These are phyloP conservation scores for Glyphotaelius pellucidus DNA, from an alignment of 2,888 invertebrate genomes.

Conservation along the genomic window DNA sequence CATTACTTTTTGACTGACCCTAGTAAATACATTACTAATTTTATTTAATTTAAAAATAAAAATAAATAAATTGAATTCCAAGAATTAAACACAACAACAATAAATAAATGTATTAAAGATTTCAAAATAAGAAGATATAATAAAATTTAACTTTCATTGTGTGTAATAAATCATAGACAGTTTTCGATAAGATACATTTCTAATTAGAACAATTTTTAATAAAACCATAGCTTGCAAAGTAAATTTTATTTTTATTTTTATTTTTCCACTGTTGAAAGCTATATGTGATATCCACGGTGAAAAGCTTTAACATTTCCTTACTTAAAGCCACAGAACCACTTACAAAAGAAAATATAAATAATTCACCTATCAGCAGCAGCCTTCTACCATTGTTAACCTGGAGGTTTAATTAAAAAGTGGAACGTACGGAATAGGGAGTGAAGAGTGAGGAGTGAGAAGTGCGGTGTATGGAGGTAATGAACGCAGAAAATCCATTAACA, in stretches of 20 bases:
- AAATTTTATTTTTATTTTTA: too few relatives aligned
- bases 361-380: not conserved
- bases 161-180: too few relatives aligned
- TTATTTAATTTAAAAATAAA: too few relatives aligned
- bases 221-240: not conserved
- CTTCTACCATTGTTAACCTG: not conserved
- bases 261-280: not conserved
- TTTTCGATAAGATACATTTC: not conserved
- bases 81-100: too few relatives aligned
- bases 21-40: too few relatives aligned
- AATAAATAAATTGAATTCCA: too few relatives aligned
- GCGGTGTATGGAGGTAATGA: not conserved
- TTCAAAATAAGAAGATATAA: too few relatives aligned
- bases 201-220: not conserved
- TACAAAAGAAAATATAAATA: not conserved
- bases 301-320: not conserved
- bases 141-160: too few relatives aligned
- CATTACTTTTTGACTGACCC: too few relatives aligned
- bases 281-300: not conserved
- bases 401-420: not conserved
- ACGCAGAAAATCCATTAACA: not conserved
- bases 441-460: too few relatives aligned
- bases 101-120: too few relatives aligned
- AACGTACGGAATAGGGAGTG: not conserved
- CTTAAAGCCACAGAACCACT: not conserved